A percentile compares a stretch with the other conserved stretches of the same genome.
Evolutionary conservation across 2,888 invertebrate genomes (phyloP).

Genomic region (Pandemis heparana): DNA sequence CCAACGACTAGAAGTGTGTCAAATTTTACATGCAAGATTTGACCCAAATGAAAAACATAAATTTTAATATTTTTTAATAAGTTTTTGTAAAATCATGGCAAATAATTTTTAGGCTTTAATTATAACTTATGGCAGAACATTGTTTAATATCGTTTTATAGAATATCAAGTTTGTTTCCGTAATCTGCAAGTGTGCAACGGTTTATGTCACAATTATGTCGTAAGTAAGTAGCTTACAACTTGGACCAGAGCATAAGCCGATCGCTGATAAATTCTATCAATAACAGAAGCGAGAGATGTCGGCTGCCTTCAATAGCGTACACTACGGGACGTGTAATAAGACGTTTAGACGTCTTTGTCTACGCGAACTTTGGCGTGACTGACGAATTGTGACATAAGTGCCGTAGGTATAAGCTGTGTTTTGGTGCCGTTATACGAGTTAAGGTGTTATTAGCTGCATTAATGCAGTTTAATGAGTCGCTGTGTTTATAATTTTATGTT

Average conservation of each 20-base stretch:
- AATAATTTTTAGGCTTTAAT: no score
- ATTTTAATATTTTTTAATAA: no score
- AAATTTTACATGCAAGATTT: no score
- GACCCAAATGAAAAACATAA: no score
- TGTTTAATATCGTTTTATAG: no score
- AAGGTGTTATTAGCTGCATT: background rate
- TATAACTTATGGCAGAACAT: no score
- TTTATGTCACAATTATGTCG: no score
- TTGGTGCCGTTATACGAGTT: slow-evolving; percentile 9
- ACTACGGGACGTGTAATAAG: slow-evolving; percentile 66
- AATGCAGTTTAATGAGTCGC: background rate
- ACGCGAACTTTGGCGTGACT: slow-evolving; percentile 14
- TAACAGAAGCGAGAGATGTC: slow-evolving; percentile 77
- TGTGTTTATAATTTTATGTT: no score
- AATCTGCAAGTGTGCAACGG: no score
- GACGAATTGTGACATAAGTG: slow-evolving; percentile 30
- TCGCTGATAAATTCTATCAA: slow-evolving; percentile 84
- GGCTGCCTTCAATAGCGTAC: slow-evolving; percentile 79
- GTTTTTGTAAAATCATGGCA: no score
- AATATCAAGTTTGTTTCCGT: no score
- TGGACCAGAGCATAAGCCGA: slow-evolving; percentile 56
- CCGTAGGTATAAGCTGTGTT: slow-evolving; percentile 15
- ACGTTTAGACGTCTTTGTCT: slow-evolving; percentile 52
- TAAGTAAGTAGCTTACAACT: slow-evolving; percentile 44
- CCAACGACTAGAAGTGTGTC: no score